Evolutionary conservation across 2,888 invertebrate species (phyloP), one percentile per base, ranked within the genome.

Genomic region (Portevinia maculata): DNA sequence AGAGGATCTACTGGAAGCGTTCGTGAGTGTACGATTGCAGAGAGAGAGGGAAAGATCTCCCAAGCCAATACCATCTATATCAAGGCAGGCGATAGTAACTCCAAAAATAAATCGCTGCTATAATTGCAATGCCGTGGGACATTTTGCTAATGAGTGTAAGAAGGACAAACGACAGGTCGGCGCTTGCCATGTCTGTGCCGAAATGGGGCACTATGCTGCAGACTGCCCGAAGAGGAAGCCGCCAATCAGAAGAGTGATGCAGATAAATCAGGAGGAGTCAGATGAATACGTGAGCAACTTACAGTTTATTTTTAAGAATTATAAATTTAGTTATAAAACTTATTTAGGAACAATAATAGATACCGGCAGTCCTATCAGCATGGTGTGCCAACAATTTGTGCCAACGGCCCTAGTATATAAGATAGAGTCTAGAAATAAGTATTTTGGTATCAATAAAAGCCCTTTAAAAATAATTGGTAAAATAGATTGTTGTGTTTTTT

Each of bases 401-500:
- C 57, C 57, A 5, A 1, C 7, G 6, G 7, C n/a, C 11, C 1
- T 28, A 41, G 11, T 57, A 0, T 13, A 28, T 50, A 39, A 50
- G 11, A 19, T 3, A 1, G n/a, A 39, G 8, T 28, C 8, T 15
- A 3, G 24, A 4, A 39, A 21, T 5, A 48, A 8, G 15, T 39
- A 28, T 39, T 24, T 24, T 37, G 64, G 64, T 6, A 64, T 64
- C 9, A 64, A 64, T 50, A 64, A 64, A 30, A 65, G 65, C n/a
- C 17, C 11, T 5, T 6, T 53, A 8, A 21, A 30, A 9, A 52
- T 53, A 53, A 9, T 41, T 41, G 65, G 52, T 0, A 8, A 24
- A 39, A 11, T 65, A 9, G 44, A 30, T 30, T 19, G 41, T 53
- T 8, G 9, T 41, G 30, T 65, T 28, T 41, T 30, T 24, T 53